Evolutionary conservation across 2,888 invertebrate species (phyloP).

Genomic region (Lacanobia wlatinum): DNA sequence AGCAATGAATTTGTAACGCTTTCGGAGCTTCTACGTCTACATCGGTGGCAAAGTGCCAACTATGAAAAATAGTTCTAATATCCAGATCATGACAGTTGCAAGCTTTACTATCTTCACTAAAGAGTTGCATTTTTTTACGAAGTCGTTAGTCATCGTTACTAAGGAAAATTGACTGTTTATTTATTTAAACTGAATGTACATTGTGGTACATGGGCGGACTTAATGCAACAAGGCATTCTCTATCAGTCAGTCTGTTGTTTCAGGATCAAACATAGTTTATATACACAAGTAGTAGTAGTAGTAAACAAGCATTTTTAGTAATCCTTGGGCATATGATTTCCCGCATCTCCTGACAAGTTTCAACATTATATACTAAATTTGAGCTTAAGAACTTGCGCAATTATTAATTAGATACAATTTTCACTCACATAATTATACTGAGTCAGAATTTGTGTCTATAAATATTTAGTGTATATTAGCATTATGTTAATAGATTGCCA

Average conservation of each 20-base stretch:
- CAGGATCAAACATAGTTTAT: not conserved
- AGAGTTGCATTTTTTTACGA: constrained; percentile 23
- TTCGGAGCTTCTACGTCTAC: constrained; percentile 42
- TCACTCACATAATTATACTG: constrained; percentile 9
- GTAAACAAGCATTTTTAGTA: not conserved
- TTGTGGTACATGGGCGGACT: too few relatives aligned
- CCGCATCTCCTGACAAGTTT: not conserved
- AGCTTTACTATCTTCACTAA: constrained; percentile 9
- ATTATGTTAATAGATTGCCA: constrained; percentile 40
- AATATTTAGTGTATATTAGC: constrained; percentile 26
- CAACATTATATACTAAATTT: not conserved
- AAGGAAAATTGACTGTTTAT: constrained; percentile 2
- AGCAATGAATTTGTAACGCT: constrained; percentile 59
- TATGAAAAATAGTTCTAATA: constrained; percentile 49
- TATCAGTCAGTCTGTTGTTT: too few relatives aligned
- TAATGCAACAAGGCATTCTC: too few relatives aligned
- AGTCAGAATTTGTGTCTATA: constrained; percentile 21
- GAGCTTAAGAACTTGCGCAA: not conserved
- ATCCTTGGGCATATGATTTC: not conserved
- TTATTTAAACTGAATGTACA: too few relatives aligned
- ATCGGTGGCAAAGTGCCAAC: constrained; percentile 60
- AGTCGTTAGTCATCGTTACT: not conserved
- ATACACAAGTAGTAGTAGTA: too few relatives aligned
- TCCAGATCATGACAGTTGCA: constrained; percentile 38
- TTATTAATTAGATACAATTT: constrained; percentile 29